These are phyloP conservation scores for Lethrus apterus DNA, from an alignment of 1,140 invertebrate species.

Conservation along the genomic window DNA sequence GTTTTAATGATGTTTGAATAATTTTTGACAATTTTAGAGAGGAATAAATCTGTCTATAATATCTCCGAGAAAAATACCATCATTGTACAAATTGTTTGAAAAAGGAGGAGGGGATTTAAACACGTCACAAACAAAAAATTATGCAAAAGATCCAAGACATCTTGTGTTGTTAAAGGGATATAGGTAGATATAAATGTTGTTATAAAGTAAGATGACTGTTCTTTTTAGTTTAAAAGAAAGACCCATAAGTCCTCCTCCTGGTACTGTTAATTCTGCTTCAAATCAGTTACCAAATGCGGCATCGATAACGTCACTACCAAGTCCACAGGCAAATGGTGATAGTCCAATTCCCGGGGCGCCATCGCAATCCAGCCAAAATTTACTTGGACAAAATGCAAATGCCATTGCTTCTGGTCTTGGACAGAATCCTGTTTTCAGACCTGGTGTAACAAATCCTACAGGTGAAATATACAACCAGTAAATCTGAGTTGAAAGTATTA, in stretches of 20 bases:
- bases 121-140: conserved; percentile 77
- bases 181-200: conserved; percentile 38
- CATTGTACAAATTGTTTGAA: conserved; percentile 69
- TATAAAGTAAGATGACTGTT: conserved; percentile 12
- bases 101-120: conserved; percentile 78
- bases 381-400: conserved; percentile 29
- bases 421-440: conserved; percentile 31
- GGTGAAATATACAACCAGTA: no score
- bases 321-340: conserved; percentile 51
- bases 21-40: conserved; percentile 47
- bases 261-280: conserved; percentile 35
- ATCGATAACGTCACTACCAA: conserved; percentile 43
- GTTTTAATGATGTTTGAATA: no score
- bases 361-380: conserved; percentile 27
- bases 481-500: no score
- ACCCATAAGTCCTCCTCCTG: conserved; percentile 62
- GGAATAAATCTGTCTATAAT: conserved; percentile 82
- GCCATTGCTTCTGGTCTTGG: conserved; percentile 28
- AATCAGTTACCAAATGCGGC: conserved; percentile 22
- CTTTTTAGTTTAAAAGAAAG: conserved; percentile 66
- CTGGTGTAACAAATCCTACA: conserved; percentile 7
- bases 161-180: conserved; percentile 73
- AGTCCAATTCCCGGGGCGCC: conserved; percentile 43
- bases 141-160: conserved; percentile 80
- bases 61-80: conserved; percentile 79